Base-by-base conservation (phyloP, 2,797 vertebrate genomes). In the Microctenopoma steveboyesi region DNA sequence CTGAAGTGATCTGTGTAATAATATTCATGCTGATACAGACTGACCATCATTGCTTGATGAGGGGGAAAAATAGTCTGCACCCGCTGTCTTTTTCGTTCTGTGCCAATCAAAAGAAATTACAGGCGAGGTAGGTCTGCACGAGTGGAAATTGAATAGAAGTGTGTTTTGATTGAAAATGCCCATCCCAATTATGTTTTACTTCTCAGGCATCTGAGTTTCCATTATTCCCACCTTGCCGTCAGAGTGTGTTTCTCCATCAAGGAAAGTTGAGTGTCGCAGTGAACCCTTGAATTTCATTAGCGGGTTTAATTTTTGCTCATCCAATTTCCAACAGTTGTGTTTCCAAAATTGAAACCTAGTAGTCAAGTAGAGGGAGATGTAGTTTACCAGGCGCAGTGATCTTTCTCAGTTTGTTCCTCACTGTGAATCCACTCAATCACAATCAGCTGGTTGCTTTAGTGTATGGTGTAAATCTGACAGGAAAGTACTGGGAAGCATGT, bases 161-260 rank as follows among this genome's bases (percentile, higher is more conserved):
- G 72, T 81, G 79, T 88, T 92, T 92, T 93, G 91, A 93, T 91
- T 92, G 91, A 91, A 91, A 83, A 83, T 86, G 90, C 85, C 90
- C 72, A 64, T 90, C 84, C 78, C 83, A 93, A 92, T 92, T 91
- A 93, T 35, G 59, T 59, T 53, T 69, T 80, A 81, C 69, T 87
- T 88, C 82, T 89, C 82, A 80, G 81, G 84, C 77, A 87, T 88
- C 82, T 50, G 27, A 61, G 48, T 77, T 86, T 76, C 86, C 87
- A 90, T 92, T 91, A 87, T 83, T 82, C 89, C 81, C 22, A 77
- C 76, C 74, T 77, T 82, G 78, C 79, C 72, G 77, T 78, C 79
- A 69, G 69, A 81, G 78, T 66, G 78, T 69, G 81, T 77, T 89
- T 85, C 72, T 84, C 87, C 83, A 89, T 89, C 80, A 87, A 65